phyloP scores from a whole-genome alignment of 1,140 invertebrate genomes.

The Rhagoletis zephyria region DNA sequence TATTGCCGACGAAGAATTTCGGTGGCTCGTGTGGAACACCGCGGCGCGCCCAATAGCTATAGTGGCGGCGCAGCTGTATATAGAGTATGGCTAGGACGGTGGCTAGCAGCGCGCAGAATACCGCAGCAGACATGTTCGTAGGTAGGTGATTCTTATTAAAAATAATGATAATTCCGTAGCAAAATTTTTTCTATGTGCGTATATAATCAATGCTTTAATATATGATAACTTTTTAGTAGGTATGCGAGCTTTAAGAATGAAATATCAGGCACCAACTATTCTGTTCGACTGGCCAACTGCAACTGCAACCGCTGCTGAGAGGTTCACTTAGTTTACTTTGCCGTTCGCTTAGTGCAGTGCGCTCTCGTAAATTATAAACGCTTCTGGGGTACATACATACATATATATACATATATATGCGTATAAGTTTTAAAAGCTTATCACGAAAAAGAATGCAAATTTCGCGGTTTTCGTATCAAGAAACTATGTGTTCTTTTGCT shows the following conservation, averaged over 20 bases:
- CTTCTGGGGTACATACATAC: too few relatives aligned
- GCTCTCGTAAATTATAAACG: too few relatives aligned
- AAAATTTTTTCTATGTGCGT: neutral
- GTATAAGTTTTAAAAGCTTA: too few relatives aligned
- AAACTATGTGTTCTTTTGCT: too few relatives aligned
- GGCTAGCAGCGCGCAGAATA: neutral
- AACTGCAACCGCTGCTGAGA: neutral
- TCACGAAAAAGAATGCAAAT: too few relatives aligned
- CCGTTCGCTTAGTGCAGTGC: too few relatives aligned
- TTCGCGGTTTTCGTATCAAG: too few relatives aligned
- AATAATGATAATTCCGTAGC: too few relatives aligned
- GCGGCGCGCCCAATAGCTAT: slow-evolving; percentile 73
- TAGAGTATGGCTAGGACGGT: slow-evolving; percentile 50
- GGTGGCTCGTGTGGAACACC: slow-evolving; percentile 68
- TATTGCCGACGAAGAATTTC: slow-evolving; percentile 60
- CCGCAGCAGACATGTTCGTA: neutral
- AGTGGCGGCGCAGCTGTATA: slow-evolving; percentile 59
- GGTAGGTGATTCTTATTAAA: too few relatives aligned
- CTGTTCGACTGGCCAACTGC: neutral
- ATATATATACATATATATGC: too few relatives aligned
- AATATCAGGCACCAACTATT: neutral
- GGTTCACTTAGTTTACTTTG: too few relatives aligned
- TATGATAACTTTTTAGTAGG: neutral
- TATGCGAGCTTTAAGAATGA: neutral
- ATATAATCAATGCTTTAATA: neutral